Conservation (phyloP, 2,888 invertebrate species). For the Netelia virgata region DNA sequence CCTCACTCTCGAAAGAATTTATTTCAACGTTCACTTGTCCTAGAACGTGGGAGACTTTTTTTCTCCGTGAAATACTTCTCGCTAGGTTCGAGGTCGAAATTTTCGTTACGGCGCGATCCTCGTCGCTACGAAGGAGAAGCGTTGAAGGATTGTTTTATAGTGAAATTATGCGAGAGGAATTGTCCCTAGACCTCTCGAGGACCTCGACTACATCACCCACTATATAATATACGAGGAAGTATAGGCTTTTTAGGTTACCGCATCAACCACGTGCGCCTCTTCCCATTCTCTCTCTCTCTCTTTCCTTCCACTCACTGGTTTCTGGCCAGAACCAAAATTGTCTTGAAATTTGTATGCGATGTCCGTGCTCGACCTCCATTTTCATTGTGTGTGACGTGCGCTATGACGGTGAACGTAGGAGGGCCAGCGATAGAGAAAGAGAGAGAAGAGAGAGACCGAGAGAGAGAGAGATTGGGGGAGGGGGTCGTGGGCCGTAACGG, state of each 20-base stretch:
- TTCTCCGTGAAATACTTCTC: conserved; percentile 8
- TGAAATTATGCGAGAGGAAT: conserved; percentile 51
- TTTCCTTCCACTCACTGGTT: conserved; percentile 30
- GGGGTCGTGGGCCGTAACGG: conserved; percentile 9
- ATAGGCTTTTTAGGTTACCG: not conserved
- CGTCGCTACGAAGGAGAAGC: not conserved
- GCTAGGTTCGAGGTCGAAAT: conserved; percentile 1
- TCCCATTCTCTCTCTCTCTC: not conserved
- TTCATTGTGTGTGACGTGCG: conserved; percentile 20
- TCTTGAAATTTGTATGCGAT: conserved; percentile 60
- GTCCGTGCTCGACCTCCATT: conserved; percentile 52
- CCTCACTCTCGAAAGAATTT: conserved; percentile 47
- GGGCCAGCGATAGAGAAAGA: not conserved
- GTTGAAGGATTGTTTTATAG: conserved; percentile 56
- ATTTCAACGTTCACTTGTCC: conserved; percentile 47
- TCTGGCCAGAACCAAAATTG: conserved; percentile 64
- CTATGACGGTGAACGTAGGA: not conserved
- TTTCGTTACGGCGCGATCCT: conserved; percentile 33
- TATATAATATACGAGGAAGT: not conserved
- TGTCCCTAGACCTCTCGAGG: not conserved
- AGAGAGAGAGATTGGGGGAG: not conserved
- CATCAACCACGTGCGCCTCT: not conserved
- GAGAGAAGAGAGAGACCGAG: not conserved
- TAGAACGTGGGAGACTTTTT: conserved; percentile 14
- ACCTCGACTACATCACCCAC: not conserved